Percentiles rank a stretch among this genome's conserved stretches.
Conservation (phyloP, 2,797 vertebrate genomes). For the Cryptoblepharus egeriae region DNA sequence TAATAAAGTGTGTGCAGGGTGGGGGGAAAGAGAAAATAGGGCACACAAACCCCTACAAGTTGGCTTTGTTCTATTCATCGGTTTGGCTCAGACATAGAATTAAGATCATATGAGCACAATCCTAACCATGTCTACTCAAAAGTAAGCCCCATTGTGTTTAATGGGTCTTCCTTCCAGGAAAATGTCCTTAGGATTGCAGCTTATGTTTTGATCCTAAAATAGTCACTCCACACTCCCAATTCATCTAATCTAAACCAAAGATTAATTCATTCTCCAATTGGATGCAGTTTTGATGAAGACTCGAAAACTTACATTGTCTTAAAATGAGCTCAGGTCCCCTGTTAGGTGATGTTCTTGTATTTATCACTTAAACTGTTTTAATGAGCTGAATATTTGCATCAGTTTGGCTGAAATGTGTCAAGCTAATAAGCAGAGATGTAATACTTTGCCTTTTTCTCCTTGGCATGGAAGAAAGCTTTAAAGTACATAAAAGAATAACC, state of each 20-base stretch:
- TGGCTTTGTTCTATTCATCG: neutral
- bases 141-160: no score
- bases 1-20: no score
- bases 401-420: neutral
- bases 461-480: neutral
- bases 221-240: neutral
- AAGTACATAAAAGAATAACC: conserved; percentile 8
- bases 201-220: neutral
- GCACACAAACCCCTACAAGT: neutral
- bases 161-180: no score
- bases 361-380: conserved; percentile 5
- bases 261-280: neutral
- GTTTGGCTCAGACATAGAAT: no score
- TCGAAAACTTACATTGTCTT: neutral
- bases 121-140: no score
- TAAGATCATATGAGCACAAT: no score
- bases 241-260: neutral
- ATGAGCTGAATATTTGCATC: conserved; percentile 16
- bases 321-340: neutral
- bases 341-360: neutral
- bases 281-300: neutral
- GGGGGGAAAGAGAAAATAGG: neutral
- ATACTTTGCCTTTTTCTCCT: neutral
- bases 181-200: no score
- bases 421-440: neutral